phyloP scores from a whole-genome alignment of 2,113 vertebrate species.

The Chionodraco myersi region DNA sequence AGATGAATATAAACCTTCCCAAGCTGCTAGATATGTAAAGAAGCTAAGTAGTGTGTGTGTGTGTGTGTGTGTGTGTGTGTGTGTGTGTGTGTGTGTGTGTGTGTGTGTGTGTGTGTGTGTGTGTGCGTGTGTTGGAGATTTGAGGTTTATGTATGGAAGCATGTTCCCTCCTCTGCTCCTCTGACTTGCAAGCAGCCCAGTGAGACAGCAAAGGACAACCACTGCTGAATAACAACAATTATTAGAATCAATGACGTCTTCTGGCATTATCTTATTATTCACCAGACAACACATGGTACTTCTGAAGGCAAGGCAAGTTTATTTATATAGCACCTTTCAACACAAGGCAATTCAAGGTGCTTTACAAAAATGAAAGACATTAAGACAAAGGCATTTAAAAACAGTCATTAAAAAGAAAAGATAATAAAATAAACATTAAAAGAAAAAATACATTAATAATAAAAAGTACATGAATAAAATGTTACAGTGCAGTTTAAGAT shows the following conservation, averaged over 20 bases:
- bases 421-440: no score
- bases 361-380: no score
- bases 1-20: no score
- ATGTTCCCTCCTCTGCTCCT: not conserved
- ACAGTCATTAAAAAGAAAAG: no score
- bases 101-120: slow-evolving; percentile 18
- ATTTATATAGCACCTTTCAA: no score
- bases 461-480: no score
- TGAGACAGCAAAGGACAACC: slow-evolving; percentile 7
- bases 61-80: not conserved
- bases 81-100: not conserved
- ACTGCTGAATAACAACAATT: slow-evolving; percentile 45
- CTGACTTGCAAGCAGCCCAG: slow-evolving; percentile 20
- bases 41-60: no score
- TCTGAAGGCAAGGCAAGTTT: not conserved
- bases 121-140: not conserved
- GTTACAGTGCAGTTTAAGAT: no score
- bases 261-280: slow-evolving; percentile 55
- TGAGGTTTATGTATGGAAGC: slow-evolving; percentile 10
- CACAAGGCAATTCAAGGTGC: no score
- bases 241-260: slow-evolving; percentile 57
- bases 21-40: no score
- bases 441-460: no score
- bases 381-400: no score
- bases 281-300: slow-evolving; percentile 25